Percentiles rank a stretch among this genome's conserved stretches.
Conservation (phyloP, 2,888 invertebrate genomes). For the Epicampocera succincta region DNA sequence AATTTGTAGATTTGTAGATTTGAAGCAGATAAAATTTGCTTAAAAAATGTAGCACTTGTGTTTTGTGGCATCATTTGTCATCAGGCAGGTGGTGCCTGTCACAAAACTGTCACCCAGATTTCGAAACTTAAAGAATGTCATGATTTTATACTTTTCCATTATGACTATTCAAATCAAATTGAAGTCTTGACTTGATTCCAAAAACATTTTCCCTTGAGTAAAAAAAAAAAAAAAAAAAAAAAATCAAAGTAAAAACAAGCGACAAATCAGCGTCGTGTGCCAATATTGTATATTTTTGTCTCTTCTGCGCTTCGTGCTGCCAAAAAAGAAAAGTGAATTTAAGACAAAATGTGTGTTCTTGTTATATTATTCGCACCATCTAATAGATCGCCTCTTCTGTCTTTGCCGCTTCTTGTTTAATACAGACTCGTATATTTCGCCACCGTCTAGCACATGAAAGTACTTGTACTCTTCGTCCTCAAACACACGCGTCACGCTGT, state of each 20-base stretch:
- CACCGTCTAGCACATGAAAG: constrained; percentile 18
- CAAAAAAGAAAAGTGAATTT: constrained; percentile 16
- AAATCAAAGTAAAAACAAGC: no score
- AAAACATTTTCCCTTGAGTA: constrained; percentile 4
- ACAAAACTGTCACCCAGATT: no score
- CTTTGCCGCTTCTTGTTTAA: not conserved
- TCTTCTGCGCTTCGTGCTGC: constrained; percentile 44
- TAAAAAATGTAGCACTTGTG: not conserved
- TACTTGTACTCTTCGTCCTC: constrained; percentile 19
- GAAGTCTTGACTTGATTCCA: not conserved
- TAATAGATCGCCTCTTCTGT: constrained; percentile 34
- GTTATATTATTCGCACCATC: constrained; percentile 63
- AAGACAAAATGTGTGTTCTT: constrained; percentile 45
- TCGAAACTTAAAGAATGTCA: no score
- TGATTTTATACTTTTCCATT: constrained; percentile 1
- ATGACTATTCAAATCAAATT: not conserved
- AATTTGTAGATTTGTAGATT: no score
- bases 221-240: constrained; percentile 15
- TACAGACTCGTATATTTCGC: constrained; percentile 28
- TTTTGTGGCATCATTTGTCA: not conserved
- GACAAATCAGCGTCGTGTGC: constrained; percentile 60
- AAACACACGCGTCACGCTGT: constrained; percentile 43
- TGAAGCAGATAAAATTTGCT: no score
- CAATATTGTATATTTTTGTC: constrained; percentile 65
- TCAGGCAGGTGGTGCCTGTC: no score